Base-by-base conservation (phyloP, 2,113 vertebrate species). In the Paradoxurus hermaphroditus region DNA sequence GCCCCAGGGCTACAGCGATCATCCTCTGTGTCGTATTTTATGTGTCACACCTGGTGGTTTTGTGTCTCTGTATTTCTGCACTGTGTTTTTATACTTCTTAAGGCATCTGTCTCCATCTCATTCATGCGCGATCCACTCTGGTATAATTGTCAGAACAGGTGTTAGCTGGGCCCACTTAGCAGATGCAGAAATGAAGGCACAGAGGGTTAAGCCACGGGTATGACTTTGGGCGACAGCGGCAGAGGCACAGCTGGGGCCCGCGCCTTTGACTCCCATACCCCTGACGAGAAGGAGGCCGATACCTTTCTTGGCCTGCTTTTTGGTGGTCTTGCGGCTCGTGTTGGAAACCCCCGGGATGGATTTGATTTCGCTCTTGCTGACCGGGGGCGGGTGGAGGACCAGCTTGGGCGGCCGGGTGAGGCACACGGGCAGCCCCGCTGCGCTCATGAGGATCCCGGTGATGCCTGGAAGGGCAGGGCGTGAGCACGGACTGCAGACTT, bases 381-480 rank as follows among this genome's bases (percentile, higher is more conserved):
- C 99, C 0, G 99, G 99, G 0, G 99, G 99, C 0, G 99, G 99
- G 84, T 99, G 99, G 68, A 99, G 99, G 92, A 99, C 99, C 72
- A 99, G 98, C 97, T 99, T 99, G 7, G 99, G 99, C 7, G 99
- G 99, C 39, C 99, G 98, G 19, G 99, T 99, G 96, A 99, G 99
- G 94, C 99, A 99, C 93, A 99, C 99, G 0, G 99, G 99, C 92
- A 99, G 98, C 78, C 99, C 99, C 0, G 99, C 99, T 0, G 99
- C 99, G 0, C 99, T 99, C 99, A 99, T 99, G 63, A 99, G 99
- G 98, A 99, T 99, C n/a, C 99, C 99, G 0, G 99, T 99, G 98
- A 99, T 99, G 89, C 99, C 99, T 99, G 98, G 0, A 4, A 3
- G 0, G 62, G 39, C 65, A 31, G 21, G 39, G 23, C 23, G 53